These are phyloP conservation scores for Apis mellifera DNA, from an alignment of 1,140 invertebrate genomes.

Conservation along the genomic window DNA sequence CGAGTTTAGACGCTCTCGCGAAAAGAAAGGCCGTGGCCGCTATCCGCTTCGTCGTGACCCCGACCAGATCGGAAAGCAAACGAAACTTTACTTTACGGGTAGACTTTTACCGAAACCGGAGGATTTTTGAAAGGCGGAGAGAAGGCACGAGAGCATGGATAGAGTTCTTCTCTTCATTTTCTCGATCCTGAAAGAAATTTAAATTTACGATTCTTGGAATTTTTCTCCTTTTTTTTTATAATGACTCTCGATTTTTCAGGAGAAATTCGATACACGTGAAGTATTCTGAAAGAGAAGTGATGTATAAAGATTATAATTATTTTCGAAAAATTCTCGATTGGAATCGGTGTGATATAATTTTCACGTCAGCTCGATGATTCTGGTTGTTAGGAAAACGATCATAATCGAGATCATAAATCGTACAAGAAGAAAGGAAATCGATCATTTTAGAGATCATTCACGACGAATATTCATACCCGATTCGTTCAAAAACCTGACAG, in stretches of 20 bases:
- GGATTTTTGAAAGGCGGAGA: constrained; percentile 1
- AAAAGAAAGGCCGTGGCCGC: constrained; percentile 51
- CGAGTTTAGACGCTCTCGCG: constrained; percentile 40
- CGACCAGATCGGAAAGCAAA: constrained; percentile 35
- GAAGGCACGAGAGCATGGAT: constrained; percentile 13
- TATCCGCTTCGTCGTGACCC: constrained; percentile 34
- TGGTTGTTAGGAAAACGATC: too few relatives aligned
- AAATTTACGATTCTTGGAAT: background rate
- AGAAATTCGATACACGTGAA: too few relatives aligned
- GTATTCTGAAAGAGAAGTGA: too few relatives aligned
- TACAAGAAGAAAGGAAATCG: background rate
- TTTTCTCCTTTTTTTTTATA: too few relatives aligned
- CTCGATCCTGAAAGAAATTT: constrained; percentile 1
- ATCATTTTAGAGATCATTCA: background rate
- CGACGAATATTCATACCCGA: background rate
- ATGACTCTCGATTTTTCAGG: too few relatives aligned
- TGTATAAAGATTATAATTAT: too few relatives aligned
- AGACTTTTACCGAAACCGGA: background rate
- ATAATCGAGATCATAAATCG: background rate
- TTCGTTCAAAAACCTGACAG: background rate
- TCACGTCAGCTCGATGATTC: too few relatives aligned
- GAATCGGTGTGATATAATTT: too few relatives aligned
- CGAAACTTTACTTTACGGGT: constrained; percentile 28
- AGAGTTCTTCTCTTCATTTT: background rate
- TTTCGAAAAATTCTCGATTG: too few relatives aligned